Base-by-base conservation (phyloP, 2,888 invertebrate genomes). In the Latheticus oryzae region DNA sequence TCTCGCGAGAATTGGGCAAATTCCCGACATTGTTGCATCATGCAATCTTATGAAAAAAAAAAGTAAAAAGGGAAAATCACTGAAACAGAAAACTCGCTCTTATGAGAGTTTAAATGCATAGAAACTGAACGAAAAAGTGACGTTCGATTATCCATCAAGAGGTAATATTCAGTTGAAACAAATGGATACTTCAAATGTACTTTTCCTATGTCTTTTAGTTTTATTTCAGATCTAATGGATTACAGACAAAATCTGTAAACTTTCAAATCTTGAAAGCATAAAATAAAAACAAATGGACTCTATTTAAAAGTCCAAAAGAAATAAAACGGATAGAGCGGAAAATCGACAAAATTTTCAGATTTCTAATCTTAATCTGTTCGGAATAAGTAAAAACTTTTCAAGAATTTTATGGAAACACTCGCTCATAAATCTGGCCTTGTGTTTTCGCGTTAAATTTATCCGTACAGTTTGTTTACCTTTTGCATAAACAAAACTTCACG, bases 401-500 rank as follows among this genome's bases (percentile, higher is more conserved):
- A n/a, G n/a, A n/a, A n/a, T n/a, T n/a, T n/a, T n/a, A n/a, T n/a
- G n/a, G n/a, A n/a, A n/a, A n/a, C n/a, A n/a, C n/a, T n/a, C n/a
- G n/a, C n/a, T n/a, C n/a, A n/a, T n/a, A n/a, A n/a, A n/a, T n/a
- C n/a, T n/a, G n/a, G n/a, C n/a, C n/a, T n/a, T n/a, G n/a, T n/a
- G n/a, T n/a, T n/a, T n/a, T n/a, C n/a, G n/a, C n/a, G n/a, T n/a
- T n/a, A n/a, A n/a, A n/a, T n/a, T n/a, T n/a, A n/a, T n/a, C n/a
- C n/a, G n/a, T n/a, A n/a, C 52, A 21, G 57, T 35, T 38, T 58
- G 52, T 58, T 58, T 58, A 40, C 28, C 38, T 58, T 58, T 47
- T 55, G 55, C 52, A 60, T 60, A 60, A 60, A 60, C 60, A 47
- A 51, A 56, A 52, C 51, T 56, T 56, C 55, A 59, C 50, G 53